These are phyloP conservation scores for Porites lobata DNA, from an alignment of 92 coral and sea anemone species.

Conservation along the genomic window DNA sequence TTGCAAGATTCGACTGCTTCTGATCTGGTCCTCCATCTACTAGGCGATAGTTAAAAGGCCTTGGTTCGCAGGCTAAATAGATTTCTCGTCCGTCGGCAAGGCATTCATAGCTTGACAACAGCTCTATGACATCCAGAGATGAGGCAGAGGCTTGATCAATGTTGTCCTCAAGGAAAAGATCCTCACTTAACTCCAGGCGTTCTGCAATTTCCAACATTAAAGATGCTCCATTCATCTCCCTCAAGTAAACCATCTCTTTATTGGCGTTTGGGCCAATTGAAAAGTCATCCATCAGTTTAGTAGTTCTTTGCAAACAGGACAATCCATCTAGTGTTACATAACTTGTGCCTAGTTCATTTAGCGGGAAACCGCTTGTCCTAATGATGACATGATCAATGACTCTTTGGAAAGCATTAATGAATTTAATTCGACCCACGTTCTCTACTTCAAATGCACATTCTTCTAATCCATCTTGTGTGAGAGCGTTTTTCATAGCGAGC, in stretches of 20 bases:
- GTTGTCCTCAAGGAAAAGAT: conserved; percentile 1
- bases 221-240: conserved; percentile 51
- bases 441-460: conserved; percentile 18
- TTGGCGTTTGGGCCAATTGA: not conserved
- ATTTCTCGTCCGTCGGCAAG: conserved; percentile 27
- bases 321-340: conserved; percentile 9
- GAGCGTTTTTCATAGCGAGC: conserved; percentile 19
- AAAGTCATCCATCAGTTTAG: conserved; percentile 11
- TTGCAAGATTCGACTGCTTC: conserved; percentile 60
- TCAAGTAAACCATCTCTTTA: conserved; percentile 29
- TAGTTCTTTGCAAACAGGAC: not conserved
- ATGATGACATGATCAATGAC: conserved; percentile 28
- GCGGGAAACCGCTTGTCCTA: conserved; percentile 30
- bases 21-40: conserved; percentile 81
- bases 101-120: not conserved
- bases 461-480: conserved; percentile 18
- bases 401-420: conserved; percentile 28
- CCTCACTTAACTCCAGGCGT: conserved; percentile 16
- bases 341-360: not conserved
- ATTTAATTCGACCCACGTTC: conserved; percentile 6
- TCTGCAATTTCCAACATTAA: conserved; percentile 62
- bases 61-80: conserved; percentile 33
- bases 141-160: not conserved
- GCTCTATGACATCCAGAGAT: conserved; percentile 21
- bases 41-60: conserved; percentile 61